phyloP scores from a whole-genome alignment of 1,140 invertebrate species.

The Anadara kagoshimensis region DNA sequence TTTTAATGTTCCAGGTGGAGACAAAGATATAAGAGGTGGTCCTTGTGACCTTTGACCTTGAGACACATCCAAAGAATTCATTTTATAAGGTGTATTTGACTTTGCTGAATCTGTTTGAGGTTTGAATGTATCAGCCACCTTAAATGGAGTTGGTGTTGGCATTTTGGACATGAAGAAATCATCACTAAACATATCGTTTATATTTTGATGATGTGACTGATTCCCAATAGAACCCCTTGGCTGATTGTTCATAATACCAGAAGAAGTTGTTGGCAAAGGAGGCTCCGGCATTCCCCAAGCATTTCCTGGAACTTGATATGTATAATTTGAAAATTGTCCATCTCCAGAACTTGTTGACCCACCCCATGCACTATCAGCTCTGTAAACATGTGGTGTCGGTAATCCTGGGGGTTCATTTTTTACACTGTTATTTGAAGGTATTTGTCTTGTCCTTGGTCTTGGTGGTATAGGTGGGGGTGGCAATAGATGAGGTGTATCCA shows the following conservation, averaged over 20 bases:
- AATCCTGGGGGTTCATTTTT: constrained; percentile 5
- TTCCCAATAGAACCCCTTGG: too few relatives aligned
- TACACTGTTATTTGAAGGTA: background rate
- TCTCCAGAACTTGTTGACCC: background rate
- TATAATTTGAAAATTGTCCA: background rate
- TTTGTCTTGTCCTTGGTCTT: background rate
- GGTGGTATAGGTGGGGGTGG: constrained; percentile 25
- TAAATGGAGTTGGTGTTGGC: too few relatives aligned
- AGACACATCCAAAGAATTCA: background rate
- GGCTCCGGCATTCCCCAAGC: constrained; percentile 2
- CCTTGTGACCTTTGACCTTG: background rate
- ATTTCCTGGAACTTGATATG: background rate
- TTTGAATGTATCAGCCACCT: background rate
- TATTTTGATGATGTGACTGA: too few relatives aligned
- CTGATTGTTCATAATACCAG: too few relatives aligned
- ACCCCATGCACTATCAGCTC: background rate
- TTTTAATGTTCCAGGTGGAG: background rate
- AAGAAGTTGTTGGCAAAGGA: background rate
- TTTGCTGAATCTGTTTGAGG: constrained; percentile 11
- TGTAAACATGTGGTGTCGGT: background rate
- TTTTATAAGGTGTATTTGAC: constrained; percentile 15
- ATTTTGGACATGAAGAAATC: too few relatives aligned
- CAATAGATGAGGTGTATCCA: background rate
- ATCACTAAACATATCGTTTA: too few relatives aligned
- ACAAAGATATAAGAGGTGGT: background rate